Conservation (phyloP, 2,888 invertebrate genomes). For the Coelopa pilipes region DNA sequence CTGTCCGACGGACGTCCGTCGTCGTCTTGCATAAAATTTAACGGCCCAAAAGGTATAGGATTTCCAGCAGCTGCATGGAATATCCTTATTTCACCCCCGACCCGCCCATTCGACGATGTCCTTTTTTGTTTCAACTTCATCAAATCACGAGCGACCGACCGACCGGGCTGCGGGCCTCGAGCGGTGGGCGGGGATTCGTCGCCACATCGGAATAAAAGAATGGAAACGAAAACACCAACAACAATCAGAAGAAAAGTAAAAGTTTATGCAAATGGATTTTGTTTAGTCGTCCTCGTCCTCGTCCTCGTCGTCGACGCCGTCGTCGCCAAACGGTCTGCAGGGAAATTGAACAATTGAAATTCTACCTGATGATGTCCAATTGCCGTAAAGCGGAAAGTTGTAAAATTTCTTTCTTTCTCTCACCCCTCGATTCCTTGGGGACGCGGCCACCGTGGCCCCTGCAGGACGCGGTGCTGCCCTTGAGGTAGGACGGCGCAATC, state of each 20-base stretch:
- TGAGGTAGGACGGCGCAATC: slow-evolving; percentile 13
- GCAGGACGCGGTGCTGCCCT: too few relatives aligned
- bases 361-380: slow-evolving; percentile 48
- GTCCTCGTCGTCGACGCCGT: too few relatives aligned
- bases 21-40: slow-evolving; percentile 50
- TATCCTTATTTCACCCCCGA: slow-evolving; percentile 40
- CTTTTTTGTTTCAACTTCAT: slow-evolving; percentile 25
- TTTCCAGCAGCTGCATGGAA: slow-evolving; percentile 50
- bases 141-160: too few relatives aligned
- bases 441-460: background rate
- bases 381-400: slow-evolving; percentile 40
- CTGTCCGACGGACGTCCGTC: too few relatives aligned
- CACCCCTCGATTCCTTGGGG: too few relatives aligned
- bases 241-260: too few relatives aligned
- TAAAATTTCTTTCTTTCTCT: slow-evolving; percentile 30
- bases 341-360: slow-evolving; percentile 49
- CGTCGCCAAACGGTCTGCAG: slow-evolving; percentile 43
- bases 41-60: slow-evolving; percentile 49
- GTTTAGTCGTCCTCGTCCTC: too few relatives aligned
- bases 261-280: slow-evolving; percentile 49
- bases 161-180: background rate
- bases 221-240: too few relatives aligned
- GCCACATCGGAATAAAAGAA: too few relatives aligned
- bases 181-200: background rate
- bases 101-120: too few relatives aligned